These are phyloP conservation scores for Cryptoblepharus egeriae DNA, from an alignment of 2,797 vertebrate species.

Conservation along the genomic window DNA sequence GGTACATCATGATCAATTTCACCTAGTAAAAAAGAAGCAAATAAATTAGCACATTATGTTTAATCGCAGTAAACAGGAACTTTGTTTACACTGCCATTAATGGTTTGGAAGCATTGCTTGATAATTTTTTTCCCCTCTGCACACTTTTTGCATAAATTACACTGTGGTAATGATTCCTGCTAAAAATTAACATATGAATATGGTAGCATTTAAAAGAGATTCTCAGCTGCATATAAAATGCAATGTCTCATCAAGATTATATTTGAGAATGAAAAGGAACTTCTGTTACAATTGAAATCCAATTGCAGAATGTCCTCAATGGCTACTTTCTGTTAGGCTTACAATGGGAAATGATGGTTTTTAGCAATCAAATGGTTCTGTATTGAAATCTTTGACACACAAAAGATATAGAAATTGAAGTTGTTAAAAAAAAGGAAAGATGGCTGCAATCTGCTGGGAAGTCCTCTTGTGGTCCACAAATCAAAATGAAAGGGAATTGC, in stretches of 20 bases:
- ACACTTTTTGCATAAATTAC: slow-evolving; percentile 33
- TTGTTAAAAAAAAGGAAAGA: background rate
- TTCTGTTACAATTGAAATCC: background rate
- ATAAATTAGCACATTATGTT: slow-evolving; percentile 28
- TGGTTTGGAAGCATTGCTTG: background rate
- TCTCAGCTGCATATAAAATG: slow-evolving; percentile 21
- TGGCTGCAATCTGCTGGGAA: background rate
- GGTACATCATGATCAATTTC: slow-evolving; percentile 26
- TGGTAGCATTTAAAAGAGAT: background rate
- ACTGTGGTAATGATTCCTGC: slow-evolving; percentile 23
- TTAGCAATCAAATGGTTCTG: background rate
- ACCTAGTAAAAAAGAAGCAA: background rate
- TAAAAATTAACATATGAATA: slow-evolving; percentile 32
- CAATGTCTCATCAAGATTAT: slow-evolving; percentile 2
- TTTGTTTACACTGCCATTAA: slow-evolving; percentile 40
- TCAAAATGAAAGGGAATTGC: background rate
- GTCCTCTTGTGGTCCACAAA: background rate
- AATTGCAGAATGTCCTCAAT: background rate
- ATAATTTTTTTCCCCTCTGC: background rate
- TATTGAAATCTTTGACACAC: background rate
- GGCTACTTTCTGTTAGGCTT: background rate
- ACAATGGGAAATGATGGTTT: background rate
- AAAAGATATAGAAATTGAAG: background rate
- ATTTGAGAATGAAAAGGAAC: slow-evolving; percentile 40
- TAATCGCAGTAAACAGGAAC: slow-evolving; percentile 27